Percentiles rank a stretch among this genome's conserved stretches.
These are phyloP conservation scores for Lutjanus argentimaculatus DNA, from an alignment of 2,797 vertebrate species.

Conservation along the genomic window DNA sequence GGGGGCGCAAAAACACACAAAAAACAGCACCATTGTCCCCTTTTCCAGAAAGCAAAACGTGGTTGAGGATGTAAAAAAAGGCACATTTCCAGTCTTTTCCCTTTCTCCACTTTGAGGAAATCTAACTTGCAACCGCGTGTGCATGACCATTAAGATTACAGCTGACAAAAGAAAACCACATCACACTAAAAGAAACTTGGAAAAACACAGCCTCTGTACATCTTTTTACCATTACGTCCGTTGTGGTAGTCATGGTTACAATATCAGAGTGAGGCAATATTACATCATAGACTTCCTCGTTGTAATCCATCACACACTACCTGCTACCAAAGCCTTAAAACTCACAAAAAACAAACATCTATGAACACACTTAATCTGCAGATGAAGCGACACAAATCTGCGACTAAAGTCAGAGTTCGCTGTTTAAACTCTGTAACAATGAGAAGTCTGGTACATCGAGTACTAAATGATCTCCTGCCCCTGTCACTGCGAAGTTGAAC, in stretches of 20 bases:
- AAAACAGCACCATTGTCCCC: constrained; percentile 58
- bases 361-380: background rate
- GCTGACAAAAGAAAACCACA: background rate
- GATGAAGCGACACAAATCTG: too few relatives aligned
- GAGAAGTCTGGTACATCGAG: background rate
- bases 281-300: constrained; percentile 63
- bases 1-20: constrained; percentile 4
- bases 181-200: too few relatives aligned
- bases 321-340: too few relatives aligned
- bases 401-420: too few relatives aligned
- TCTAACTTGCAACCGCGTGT: background rate
- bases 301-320: background rate
- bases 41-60: constrained; percentile 60
- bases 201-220: background rate
- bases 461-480: too few relatives aligned
- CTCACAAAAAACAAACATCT: background rate
- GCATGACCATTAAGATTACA: background rate
- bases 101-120: background rate
- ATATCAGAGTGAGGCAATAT: constrained; percentile 27
- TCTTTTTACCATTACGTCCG: background rate
- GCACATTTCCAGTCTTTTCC: constrained; percentile 26
- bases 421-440: background rate
- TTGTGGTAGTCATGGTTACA: constrained; percentile 72
- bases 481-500: background rate
- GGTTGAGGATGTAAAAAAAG: constrained; percentile 31